phyloP scores from a whole-genome alignment of 2,113 vertebrate species.

The Nestor notabilis region DNA sequence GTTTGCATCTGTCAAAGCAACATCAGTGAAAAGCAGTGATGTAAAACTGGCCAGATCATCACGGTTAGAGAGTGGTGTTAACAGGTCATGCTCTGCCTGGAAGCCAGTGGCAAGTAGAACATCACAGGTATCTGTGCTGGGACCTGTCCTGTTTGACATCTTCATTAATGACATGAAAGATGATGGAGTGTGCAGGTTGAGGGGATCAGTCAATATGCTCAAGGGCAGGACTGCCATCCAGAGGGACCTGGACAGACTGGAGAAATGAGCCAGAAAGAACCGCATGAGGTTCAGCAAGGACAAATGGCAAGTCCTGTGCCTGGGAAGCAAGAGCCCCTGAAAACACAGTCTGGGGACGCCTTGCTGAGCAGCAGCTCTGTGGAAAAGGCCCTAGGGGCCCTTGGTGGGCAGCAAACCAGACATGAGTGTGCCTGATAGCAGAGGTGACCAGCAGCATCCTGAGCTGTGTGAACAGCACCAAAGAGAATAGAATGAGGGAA shows the following conservation, averaged over 20 bases:
- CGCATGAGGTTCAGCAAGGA: neutral
- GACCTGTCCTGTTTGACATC: neutral
- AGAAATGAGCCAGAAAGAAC: neutral
- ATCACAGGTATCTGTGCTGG: neutral
- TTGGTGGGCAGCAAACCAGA: neutral
- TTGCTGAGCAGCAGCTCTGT: neutral
- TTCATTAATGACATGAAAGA: neutral
- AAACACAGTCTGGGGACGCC: neutral
- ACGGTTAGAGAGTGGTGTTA: neutral
- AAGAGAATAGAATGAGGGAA: neutral
- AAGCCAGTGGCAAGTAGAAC: neutral
- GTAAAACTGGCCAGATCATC: neutral
- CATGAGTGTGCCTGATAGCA: neutral
- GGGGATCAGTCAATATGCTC: neutral
- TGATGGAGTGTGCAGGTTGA: neutral
- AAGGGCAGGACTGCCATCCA: neutral
- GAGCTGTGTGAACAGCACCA: neutral
- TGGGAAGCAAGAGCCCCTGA: neutral
- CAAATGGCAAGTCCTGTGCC: neutral
- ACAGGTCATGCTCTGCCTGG: neutral
- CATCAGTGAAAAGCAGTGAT: neutral
- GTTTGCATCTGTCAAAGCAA: neutral
- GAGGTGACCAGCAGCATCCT: neutral
- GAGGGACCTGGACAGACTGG: neutral
- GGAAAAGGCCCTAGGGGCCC: neutral